phyloP scores from a whole-genome alignment of 2,797 vertebrate genomes.

The Protosalanx chinensis region DNA sequence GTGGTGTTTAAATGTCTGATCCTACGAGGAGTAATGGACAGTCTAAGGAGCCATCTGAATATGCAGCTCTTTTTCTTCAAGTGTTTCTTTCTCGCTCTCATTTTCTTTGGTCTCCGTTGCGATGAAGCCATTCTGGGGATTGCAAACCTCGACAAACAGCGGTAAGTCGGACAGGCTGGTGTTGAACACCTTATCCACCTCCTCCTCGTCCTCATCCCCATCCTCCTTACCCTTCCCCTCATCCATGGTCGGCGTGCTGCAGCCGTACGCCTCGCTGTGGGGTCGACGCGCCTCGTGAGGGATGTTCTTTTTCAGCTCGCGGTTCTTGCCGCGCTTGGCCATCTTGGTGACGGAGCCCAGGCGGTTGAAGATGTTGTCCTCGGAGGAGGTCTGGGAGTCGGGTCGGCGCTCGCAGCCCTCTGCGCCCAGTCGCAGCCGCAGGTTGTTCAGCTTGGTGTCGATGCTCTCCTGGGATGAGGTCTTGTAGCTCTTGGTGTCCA shows the following conservation, averaged over 20 bases:
- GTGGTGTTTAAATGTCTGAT: conserved; percentile 38
- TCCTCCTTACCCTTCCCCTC: conserved; percentile 80
- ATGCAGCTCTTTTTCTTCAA: conserved; percentile 71
- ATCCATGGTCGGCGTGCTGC: conserved; percentile 70
- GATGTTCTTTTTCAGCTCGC: conserved; percentile 87
- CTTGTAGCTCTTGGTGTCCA: conserved; percentile 84
- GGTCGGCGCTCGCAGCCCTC: conserved; percentile 72
- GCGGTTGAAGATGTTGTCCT: conserved; percentile 94
- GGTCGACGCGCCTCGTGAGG: conserved; percentile 82
- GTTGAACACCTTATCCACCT: conserved; percentile 80
- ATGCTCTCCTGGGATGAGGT: conserved; percentile 94
- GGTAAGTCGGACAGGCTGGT: conserved; percentile 83
- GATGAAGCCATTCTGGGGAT: conserved; percentile 76
- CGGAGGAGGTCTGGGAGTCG: conserved; percentile 76
- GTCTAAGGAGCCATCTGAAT: conserved; percentile 55
- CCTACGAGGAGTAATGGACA: conserved; percentile 4
- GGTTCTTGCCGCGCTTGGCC: conserved; percentile 84
- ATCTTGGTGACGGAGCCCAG: conserved; percentile 84
- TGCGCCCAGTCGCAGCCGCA: conserved; percentile 74
- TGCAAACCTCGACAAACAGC: conserved; percentile 77
- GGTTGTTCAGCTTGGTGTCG: conserved; percentile 88
- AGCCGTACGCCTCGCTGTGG: conserved; percentile 81
- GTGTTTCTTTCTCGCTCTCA: conserved; percentile 68
- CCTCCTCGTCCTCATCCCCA: conserved; percentile 64
- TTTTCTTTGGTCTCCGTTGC: conserved; percentile 82